Conservation (phyloP, 1,140 invertebrate genomes). For the Meloidogyne exigua region DNA sequence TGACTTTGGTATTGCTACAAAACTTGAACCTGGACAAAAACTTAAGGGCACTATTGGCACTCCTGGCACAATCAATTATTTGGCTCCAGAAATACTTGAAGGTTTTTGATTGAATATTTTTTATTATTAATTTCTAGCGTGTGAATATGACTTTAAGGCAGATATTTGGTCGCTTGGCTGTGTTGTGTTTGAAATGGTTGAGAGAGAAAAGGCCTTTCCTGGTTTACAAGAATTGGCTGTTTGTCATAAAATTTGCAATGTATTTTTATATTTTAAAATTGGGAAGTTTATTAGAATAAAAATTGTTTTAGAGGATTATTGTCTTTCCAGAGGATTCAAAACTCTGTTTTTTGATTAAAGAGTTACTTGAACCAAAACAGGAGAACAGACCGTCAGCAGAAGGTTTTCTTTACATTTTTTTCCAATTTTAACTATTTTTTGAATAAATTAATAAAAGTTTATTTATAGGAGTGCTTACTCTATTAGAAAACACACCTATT, state of each 20-base stretch:
- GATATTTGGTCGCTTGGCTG: slow-evolving; percentile 37
- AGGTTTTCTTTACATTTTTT: neutral
- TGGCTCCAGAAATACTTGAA: slow-evolving; percentile 34
- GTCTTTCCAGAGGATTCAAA: slow-evolving; percentile 12
- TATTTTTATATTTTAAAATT: slow-evolving; percentile 7
- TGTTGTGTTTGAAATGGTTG: slow-evolving; percentile 32
- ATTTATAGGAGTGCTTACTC: neutral
- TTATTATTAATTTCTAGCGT: neutral
- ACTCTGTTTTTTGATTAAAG: slow-evolving; percentile 10
- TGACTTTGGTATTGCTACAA: slow-evolving; percentile 30
- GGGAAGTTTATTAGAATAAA: neutral
- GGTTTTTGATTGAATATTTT: neutral
- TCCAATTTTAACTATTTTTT: neutral
- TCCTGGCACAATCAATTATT: slow-evolving; percentile 31
- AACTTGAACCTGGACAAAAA: slow-evolving; percentile 14
- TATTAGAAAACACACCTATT: neutral
- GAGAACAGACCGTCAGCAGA: slow-evolving; percentile 10
- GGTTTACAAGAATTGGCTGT: slow-evolving; percentile 23
- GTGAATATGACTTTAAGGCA: slow-evolving; percentile 32
- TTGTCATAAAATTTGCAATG: slow-evolving; percentile 33
- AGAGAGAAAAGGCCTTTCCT: slow-evolving; percentile 24
- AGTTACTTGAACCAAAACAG: slow-evolving; percentile 1
- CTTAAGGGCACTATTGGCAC: slow-evolving; percentile 25
- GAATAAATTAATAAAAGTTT: neutral
- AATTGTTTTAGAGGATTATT: slow-evolving; percentile 15